Conservation (phyloP, 1,140 invertebrate genomes). For the Stenopsyche tienmushanensis region DNA sequence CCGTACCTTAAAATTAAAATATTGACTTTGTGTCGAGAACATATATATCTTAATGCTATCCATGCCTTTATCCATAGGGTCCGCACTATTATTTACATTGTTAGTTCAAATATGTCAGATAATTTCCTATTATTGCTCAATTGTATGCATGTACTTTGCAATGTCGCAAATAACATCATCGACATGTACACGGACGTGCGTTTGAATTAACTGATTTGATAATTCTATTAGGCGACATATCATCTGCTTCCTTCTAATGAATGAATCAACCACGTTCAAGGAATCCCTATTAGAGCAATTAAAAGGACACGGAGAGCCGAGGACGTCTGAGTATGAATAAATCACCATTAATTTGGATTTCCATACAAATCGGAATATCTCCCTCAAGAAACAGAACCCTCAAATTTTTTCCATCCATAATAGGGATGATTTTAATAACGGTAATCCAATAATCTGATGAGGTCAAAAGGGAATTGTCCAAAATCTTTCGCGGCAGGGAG, state of each 20-base stretch:
- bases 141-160: no score
- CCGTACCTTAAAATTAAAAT: no score
- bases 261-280: slow-evolving; percentile 2
- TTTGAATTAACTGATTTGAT: no score
- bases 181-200: no score
- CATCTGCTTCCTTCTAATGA: slow-evolving; percentile 1
- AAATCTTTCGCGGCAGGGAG: background rate
- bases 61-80: no score
- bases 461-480: background rate
- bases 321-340: background rate
- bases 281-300: slow-evolving; percentile 5
- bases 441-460: background rate
- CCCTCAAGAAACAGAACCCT: background rate
- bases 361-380: background rate
- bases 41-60: no score
- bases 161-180: no score
- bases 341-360: slow-evolving; percentile 6
- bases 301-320: slow-evolving; percentile 4
- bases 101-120: no score
- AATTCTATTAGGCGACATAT: no score
- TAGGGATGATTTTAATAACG: background rate
- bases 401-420: background rate
- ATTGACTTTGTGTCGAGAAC: no score
- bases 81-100: no score
- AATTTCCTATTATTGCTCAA: no score